Base-by-base conservation (phyloP, 1,140 invertebrate genomes). In the Diuraphis noxia region DNA sequence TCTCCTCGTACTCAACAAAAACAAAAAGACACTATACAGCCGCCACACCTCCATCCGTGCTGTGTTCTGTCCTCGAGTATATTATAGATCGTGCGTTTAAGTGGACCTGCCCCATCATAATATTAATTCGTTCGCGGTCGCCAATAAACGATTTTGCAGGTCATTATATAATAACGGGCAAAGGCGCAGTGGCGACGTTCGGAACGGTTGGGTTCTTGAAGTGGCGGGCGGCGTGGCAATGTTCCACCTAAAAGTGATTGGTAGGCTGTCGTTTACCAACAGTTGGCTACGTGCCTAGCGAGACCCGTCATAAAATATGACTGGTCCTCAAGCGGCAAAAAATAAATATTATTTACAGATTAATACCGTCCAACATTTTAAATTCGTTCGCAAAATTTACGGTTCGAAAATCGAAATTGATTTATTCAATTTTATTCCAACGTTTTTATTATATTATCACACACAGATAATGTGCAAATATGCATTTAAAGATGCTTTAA, bases 251-350 rank as follows among this genome's bases (percentile, higher is more conserved):
- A 49, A 91, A 91, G 89, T 82, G 89, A 91, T 91, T 91, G 89
- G 89, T 91, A 34, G 89, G 77, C 89, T 91, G 89, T 91, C 89
- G 77, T 91, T 91, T 91, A 91, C 89, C 89, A 91, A 91, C 89
- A 91, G 89, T 91, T 91, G 89, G 89, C 89, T 23, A 43, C 9
- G 77, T 91, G 89, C 89, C 89, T 91, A 91, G 89, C 25, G 25
- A 49, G 21, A 40, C 89, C 46, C 43, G 43, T 91, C 89, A 91
- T 91, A 91, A 91, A 91, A 91, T 91, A 91, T 82, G 49, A 25
- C 46, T 30, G 89, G 34, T 91, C n/a, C 43, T 91, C 43, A 43
- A 81, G 72, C 23, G 25, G 13, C 10, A n/a, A 87, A 34, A 86
- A 86, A 52, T n/a, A 86, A 85, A 85, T 36, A 86, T 52, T 49